Evolutionary conservation across 2,888 invertebrate species (phyloP).

Genomic region (Sphinx pinastri): DNA sequence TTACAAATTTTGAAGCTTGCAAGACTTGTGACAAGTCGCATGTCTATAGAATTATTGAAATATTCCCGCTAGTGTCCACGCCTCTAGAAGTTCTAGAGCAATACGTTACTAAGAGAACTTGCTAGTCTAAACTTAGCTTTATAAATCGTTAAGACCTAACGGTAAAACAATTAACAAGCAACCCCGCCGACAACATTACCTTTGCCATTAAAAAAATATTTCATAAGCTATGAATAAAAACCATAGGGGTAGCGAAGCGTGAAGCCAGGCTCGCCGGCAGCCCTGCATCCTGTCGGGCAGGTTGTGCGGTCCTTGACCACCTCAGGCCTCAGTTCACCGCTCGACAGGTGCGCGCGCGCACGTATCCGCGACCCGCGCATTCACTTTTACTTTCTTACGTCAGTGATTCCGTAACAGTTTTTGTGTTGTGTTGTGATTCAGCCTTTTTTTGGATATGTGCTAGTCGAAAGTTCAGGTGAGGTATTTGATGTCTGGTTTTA

Average conservation of each 20-base stretch:
- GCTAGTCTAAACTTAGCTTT: no score
- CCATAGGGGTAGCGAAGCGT: conserved; percentile 41
- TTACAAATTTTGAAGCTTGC: no score
- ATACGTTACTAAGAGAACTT: no score
- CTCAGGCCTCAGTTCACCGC: conserved; percentile 57
- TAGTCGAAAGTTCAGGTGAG: neutral
- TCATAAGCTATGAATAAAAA: neutral
- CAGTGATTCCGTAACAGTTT: conserved; percentile 35
- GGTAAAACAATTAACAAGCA: neutral
- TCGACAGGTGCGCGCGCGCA: conserved; percentile 66
- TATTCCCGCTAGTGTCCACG: no score
- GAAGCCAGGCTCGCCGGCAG: conserved; percentile 55
- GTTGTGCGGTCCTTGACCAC: conserved; percentile 74
- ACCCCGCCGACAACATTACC: neutral
- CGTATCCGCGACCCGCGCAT: conserved; percentile 50
- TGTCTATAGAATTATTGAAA: no score
- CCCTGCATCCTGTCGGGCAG: conserved; percentile 75
- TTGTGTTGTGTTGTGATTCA: conserved; percentile 23
- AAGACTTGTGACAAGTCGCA: no score
- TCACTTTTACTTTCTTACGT: conserved; percentile 62
- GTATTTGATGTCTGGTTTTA: neutral
- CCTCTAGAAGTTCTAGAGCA: no score
- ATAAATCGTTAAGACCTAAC: no score
- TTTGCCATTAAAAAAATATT: neutral
- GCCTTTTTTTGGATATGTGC: conserved; percentile 6